Evolutionary conservation across 2,113 vertebrate genomes (phyloP).

Genomic region (Cinclus mexicanus): DNA sequence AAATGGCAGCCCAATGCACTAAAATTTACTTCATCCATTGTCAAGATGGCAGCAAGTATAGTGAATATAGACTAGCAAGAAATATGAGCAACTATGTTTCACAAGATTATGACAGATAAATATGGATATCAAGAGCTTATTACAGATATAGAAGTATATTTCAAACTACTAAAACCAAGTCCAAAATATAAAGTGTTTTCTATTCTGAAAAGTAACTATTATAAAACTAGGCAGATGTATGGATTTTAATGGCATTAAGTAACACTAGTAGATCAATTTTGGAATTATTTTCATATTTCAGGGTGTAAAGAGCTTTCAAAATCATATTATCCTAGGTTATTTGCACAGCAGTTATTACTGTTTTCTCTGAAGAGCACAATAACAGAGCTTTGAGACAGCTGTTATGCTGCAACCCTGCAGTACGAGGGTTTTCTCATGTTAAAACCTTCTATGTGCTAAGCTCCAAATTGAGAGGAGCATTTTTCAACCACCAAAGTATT

Average conservation of each 20-base stretch:
- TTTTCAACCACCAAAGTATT: constrained; percentile 50
- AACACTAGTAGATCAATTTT: not conserved
- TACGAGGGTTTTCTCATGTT: not conserved
- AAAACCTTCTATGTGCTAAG: not conserved
- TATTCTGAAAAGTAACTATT: not conserved
- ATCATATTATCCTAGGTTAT: not conserved
- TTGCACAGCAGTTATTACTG: not conserved
- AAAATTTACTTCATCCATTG: not conserved
- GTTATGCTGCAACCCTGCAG: not conserved
- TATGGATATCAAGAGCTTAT: not conserved
- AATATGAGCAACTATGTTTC: not conserved
- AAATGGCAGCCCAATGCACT: not conserved
- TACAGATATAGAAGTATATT: not conserved
- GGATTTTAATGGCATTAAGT: not conserved
- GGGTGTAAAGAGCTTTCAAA: not conserved
- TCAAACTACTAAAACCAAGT: not conserved
- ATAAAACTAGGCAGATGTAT: not conserved
- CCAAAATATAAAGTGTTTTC: not conserved
- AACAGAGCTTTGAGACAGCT: not conserved
- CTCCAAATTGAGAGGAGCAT: constrained; percentile 46
- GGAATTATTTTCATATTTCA: not conserved
- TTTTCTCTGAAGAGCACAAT: not conserved
- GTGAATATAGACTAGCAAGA: not conserved
- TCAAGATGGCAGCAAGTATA: not conserved
- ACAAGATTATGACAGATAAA: not conserved